These are phyloP conservation scores for Nephrotoma appendiculata DNA, from an alignment of 2,888 invertebrate genomes.

Conservation along the genomic window DNA sequence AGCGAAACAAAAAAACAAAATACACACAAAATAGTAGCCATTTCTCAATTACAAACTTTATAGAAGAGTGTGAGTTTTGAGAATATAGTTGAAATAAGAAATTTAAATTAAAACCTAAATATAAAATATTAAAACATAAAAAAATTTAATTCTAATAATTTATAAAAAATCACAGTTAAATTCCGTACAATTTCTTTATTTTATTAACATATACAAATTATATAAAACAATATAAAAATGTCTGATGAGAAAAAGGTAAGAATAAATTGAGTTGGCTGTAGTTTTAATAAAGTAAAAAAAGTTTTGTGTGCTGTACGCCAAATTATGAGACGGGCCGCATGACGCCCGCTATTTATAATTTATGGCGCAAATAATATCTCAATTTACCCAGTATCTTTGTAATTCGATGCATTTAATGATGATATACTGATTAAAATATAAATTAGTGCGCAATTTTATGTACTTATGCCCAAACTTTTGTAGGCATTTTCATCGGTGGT, in stretches of 20 bases:
- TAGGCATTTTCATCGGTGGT: not conserved
- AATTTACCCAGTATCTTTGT: not conserved
- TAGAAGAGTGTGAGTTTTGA: not conserved
- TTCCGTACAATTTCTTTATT: not conserved
- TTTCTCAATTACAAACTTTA: not conserved
- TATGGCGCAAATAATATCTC: not conserved
- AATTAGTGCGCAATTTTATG: not conserved
- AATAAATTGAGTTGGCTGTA: not conserved
- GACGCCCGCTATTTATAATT: slow-evolving; percentile 3
- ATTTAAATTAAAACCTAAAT: not conserved
- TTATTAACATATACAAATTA: slow-evolving; percentile 7
- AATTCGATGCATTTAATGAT: not conserved
- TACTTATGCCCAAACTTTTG: not conserved
- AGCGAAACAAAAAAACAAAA: not conserved
- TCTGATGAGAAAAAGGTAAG: slow-evolving; percentile 24
- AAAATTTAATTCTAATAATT: not conserved
- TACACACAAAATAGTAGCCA: not conserved
- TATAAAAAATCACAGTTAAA: not conserved
- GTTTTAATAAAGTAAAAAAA: not conserved
- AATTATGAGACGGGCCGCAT: not conserved
- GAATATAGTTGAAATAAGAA: not conserved
- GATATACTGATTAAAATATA: not conserved
- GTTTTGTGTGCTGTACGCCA: not conserved
- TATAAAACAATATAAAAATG: slow-evolving; percentile 17
- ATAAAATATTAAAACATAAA: not conserved